Evolutionary conservation across 2,797 vertebrate species (phyloP).

Genomic region (Macroramphosus scolopax): DNA sequence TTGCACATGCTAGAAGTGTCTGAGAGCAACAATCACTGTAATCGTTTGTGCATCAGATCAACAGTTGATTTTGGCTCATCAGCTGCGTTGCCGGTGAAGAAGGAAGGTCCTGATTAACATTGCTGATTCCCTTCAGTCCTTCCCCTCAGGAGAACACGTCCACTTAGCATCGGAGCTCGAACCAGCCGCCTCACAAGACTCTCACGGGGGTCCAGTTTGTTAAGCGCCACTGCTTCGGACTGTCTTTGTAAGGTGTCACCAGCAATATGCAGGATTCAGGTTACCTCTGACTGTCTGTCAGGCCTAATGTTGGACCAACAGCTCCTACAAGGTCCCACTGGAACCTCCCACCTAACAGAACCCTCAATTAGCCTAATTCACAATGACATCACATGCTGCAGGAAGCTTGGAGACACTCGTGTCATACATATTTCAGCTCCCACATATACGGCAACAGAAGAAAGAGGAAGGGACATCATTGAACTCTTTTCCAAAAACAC

Average conservation of each 20-base stretch:
- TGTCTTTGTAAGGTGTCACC: conserved; percentile 69
- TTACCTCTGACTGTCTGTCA: conserved; percentile 57
- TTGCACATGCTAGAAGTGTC: no score
- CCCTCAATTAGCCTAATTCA: conserved; percentile 49
- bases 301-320: conserved; percentile 45
- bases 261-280: conserved; percentile 61
- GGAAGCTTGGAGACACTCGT: conserved; percentile 14
- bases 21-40: no score
- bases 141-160: no score
- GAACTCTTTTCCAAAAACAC: no score
- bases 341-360: conserved; percentile 46
- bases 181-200: conserved; percentile 7
- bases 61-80: no score
- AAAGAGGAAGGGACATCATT: background rate
- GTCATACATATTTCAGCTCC: no score
- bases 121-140: no score
- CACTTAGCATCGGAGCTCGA: no score
- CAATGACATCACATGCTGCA: conserved; percentile 30
- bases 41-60: no score
- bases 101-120: no score
- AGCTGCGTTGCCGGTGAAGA: no score
- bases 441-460: background rate
- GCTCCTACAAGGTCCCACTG: conserved; percentile 32
- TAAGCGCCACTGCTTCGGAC: conserved; percentile 57
- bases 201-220: conserved; percentile 48